These are phyloP conservation scores for Platichthys stellatus DNA, from an alignment of 2,113 vertebrate genomes.

Conservation along the genomic window DNA sequence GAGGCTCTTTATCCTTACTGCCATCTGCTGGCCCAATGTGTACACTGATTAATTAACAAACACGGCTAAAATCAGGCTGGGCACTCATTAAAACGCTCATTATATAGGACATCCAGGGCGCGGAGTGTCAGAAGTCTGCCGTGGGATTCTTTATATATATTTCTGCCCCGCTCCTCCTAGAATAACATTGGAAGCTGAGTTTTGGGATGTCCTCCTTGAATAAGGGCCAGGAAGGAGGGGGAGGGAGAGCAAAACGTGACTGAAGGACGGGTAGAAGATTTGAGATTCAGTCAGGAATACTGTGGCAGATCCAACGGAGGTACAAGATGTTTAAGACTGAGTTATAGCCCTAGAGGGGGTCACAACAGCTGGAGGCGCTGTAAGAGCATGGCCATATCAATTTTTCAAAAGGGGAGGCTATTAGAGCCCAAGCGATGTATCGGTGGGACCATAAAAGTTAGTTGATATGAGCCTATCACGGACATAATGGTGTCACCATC, in stretches of 20 bases:
- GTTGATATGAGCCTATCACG: neutral
- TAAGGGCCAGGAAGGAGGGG: conserved; percentile 15
- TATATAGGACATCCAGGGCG: conserved; percentile 48
- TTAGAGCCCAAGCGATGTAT: neutral
- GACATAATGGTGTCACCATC: neutral
- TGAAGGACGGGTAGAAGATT: neutral
- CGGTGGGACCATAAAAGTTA: neutral
- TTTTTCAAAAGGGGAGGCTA: neutral
- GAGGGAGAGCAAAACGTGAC: neutral
- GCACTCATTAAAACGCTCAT: conserved; percentile 57
- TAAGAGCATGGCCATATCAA: neutral
- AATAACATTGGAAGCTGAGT: neutral
- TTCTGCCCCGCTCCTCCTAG: neutral
- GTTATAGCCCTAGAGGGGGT: neutral
- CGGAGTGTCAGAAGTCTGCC: conserved; percentile 41
- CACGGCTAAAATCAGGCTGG: conserved; percentile 58
- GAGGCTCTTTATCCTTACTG: conserved; percentile 70
- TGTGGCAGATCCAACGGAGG: neutral
- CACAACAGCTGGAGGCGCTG: neutral
- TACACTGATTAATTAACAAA: conserved; percentile 68
- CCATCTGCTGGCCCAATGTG: conserved; percentile 73
- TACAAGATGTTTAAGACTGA: neutral
- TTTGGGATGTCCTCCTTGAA: conserved; percentile 30
- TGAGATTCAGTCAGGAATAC: neutral
- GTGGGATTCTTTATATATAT: conserved; percentile 19